A percentile compares a stretch with the other conserved stretches of the same genome.
Evolutionary conservation across 2,888 invertebrate genomes (phyloP).

Genomic region (Drosophila colorata): DNA sequence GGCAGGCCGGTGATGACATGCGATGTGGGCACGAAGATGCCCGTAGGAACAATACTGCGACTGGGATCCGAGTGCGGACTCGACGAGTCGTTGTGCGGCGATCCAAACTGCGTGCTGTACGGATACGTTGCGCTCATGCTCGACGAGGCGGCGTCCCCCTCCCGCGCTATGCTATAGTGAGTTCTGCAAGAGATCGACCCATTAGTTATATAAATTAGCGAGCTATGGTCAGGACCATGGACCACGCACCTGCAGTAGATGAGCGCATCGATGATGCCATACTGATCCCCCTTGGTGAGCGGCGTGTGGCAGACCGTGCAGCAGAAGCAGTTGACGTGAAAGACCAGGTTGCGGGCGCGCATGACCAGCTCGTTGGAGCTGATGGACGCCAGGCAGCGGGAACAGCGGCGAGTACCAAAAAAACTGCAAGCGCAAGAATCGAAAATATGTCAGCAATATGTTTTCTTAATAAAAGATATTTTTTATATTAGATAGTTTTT

Average conservation of each 20-base stretch:
- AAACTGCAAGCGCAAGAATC: constrained; percentile 88
- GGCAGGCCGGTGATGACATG: constrained; percentile 87
- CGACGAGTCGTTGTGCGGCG: constrained; percentile 85
- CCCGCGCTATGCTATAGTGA: constrained; percentile 84
- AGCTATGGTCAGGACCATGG: too few relatives aligned
- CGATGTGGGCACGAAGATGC: constrained; percentile 86
- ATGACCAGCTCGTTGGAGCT: constrained; percentile 97
- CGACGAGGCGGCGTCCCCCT: constrained; percentile 83
- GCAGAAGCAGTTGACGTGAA: constrained; percentile 97
- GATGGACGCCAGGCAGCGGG: constrained; percentile 95
- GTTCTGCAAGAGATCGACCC: constrained; percentile 71
- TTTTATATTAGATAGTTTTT: too few relatives aligned
- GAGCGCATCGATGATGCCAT: constrained; percentile 95
- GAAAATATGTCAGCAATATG: neutral
- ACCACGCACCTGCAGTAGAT: constrained; percentile 92
- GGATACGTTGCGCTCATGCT: constrained; percentile 86
- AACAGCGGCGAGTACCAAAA: constrained; percentile 95
- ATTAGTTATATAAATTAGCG: too few relatives aligned
- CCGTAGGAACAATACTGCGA: constrained; percentile 85
- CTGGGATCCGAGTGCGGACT: constrained; percentile 85
- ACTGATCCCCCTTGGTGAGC: constrained; percentile 96
- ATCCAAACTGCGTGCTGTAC: constrained; percentile 86
- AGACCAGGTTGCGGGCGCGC: constrained; percentile 96
- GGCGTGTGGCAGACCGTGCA: constrained; percentile 95
- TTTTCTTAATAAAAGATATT: neutral